Conservation (phyloP, 2,113 vertebrate genomes). For the Nansenia antarctica region DNA sequence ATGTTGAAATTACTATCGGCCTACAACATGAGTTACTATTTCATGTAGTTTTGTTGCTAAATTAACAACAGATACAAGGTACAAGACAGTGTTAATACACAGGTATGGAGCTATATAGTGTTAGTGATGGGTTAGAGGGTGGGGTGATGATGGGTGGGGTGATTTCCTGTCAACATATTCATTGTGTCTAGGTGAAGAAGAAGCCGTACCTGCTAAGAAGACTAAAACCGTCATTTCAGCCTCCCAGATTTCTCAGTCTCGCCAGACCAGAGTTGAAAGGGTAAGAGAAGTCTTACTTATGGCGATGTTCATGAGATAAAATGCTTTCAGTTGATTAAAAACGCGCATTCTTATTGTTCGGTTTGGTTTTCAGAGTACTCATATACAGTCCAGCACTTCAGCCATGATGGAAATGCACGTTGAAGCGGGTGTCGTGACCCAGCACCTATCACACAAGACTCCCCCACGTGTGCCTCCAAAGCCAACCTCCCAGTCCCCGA, state of each 20-base stretch:
- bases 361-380: constrained; percentile 77
- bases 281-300: constrained; percentile 59
- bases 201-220: constrained; percentile 94
- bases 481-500: constrained; percentile 89
- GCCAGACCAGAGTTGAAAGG: constrained; percentile 89
- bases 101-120: too few relatives aligned
- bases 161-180: too few relatives aligned
- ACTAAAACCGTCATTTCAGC: constrained; percentile 91
- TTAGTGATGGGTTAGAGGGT: too few relatives aligned
- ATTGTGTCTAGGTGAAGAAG: constrained; percentile 80
- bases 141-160: too few relatives aligned
- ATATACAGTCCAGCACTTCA: constrained; percentile 87
- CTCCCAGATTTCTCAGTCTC: constrained; percentile 90
- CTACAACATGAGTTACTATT: too few relatives aligned
- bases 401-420: constrained; percentile 87
- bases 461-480: constrained; percentile 91
- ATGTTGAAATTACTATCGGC: too few relatives aligned
- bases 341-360: not conserved
- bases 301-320: not conserved
- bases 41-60: too few relatives aligned
- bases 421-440: constrained; percentile 78
- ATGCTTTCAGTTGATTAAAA: not conserved
- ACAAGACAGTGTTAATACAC: too few relatives aligned
- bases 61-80: too few relatives aligned
- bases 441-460: constrained; percentile 91